Conservation (phyloP, 30 jellyfish, hydroid and myxozoan genomes). For the Mastigias papua region DNA sequence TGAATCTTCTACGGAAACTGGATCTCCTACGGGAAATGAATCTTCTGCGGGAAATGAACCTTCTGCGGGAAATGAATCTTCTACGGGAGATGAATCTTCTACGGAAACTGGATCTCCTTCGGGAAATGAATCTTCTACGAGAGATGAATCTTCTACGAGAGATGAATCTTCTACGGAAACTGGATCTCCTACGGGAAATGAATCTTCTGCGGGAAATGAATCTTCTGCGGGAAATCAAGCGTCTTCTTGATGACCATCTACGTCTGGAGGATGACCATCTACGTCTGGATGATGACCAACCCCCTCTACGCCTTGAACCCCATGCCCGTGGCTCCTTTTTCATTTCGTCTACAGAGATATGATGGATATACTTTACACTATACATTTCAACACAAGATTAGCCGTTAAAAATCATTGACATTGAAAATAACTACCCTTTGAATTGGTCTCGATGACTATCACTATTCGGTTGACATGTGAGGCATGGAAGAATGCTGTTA, state of each 20-base stretch:
- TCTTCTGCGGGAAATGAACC: slow-evolving; percentile 6
- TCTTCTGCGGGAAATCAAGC: not conserved
- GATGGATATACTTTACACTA: not conserved
- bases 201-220: not conserved
- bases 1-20: not conserved
- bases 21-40: slow-evolving; percentile 20
- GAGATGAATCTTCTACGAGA: not conserved
- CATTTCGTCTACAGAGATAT: not conserved
- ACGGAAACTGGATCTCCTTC: slow-evolving; percentile 10
- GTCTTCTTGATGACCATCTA: not conserved
- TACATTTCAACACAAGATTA: not conserved
- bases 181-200: not conserved
- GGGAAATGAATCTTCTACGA: not conserved
- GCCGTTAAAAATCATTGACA: not conserved
- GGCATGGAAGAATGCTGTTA: no score
- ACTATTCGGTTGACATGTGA: no score
- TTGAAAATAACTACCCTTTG: no score
- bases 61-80: slow-evolving; percentile 9
- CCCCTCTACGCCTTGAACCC: slow-evolving; percentile 1
- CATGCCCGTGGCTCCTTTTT: slow-evolving; percentile 37
- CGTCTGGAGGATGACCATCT: not conserved
- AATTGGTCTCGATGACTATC: no score
- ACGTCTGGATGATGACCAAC: not conserved
- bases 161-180: not conserved
- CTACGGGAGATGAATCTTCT: slow-evolving; percentile 4